Conservation (phyloP, 2,113 vertebrate genomes). For the Leucopsar rothschildi region DNA sequence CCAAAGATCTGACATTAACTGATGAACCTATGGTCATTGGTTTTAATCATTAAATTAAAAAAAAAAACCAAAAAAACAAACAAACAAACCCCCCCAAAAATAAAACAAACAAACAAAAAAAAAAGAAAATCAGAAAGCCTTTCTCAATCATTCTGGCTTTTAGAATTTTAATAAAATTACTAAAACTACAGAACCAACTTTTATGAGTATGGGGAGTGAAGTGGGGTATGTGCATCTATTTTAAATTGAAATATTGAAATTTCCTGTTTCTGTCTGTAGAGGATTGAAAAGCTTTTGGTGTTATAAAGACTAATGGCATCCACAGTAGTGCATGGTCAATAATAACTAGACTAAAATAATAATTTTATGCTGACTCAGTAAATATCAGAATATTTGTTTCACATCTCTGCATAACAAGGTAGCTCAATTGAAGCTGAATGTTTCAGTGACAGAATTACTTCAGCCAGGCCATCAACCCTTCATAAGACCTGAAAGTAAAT, state of each 20-base stretch:
- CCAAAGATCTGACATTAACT: not conserved
- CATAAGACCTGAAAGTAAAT: not conserved
- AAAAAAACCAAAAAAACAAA: too few species aligned
- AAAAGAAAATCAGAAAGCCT: not conserved
- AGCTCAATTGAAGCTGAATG: not conserved
- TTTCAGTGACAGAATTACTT: not conserved
- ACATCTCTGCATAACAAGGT: not conserved
- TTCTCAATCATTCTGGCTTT: not conserved
- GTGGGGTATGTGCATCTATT: not conserved
- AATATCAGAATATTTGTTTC: not conserved
- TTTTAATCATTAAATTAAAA: not conserved
- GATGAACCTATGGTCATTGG: accelerated
- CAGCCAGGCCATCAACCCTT: too few species aligned
- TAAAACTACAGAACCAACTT: not conserved
- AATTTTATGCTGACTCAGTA: not conserved
- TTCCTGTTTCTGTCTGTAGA: not conserved
- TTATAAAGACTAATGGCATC: not conserved
- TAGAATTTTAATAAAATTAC: not conserved
- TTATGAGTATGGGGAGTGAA: accelerated
- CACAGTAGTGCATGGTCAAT: not conserved
- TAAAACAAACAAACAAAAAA: too few species aligned
- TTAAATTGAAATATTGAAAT: not conserved
- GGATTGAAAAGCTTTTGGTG: not conserved
- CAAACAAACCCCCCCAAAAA: too few species aligned
- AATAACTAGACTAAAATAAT: not conserved